These are phyloP conservation scores for Sphinx pinastri DNA, from an alignment of 2,888 invertebrate genomes.

Conservation along the genomic window DNA sequence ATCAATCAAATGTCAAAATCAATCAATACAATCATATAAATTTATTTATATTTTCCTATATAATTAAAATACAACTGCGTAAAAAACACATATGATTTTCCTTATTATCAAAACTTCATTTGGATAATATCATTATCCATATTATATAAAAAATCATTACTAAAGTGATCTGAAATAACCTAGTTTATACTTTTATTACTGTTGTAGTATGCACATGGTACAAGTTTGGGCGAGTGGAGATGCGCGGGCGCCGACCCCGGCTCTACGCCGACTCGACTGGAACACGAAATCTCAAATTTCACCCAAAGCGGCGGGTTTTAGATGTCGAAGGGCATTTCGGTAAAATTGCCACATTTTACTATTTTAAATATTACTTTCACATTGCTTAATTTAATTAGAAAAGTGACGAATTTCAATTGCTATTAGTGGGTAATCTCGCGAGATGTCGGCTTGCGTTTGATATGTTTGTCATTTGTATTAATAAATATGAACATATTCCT, in stretches of 20 bases:
- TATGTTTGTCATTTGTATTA: no score
- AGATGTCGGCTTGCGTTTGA: background rate
- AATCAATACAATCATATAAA: no score
- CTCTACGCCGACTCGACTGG: slow-evolving; percentile 27
- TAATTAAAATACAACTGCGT: no score
- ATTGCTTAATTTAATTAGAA: background rate
- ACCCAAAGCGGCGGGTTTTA: slow-evolving; percentile 39
- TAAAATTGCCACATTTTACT: slow-evolving; percentile 7
- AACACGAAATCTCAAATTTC: slow-evolving; percentile 38
- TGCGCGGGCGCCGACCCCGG: slow-evolving; percentile 58
- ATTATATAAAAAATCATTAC: background rate
- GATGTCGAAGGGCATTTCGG: slow-evolving; percentile 19
- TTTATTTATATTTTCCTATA: no score
- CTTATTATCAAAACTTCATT: no score
- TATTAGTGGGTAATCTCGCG: background rate
- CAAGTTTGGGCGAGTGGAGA: slow-evolving; percentile 30
- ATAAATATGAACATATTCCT: no score
- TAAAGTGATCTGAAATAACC: no score
- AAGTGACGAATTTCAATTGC: background rate
- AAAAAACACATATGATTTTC: no score
- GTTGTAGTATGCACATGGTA: background rate
- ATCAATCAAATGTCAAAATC: no score
- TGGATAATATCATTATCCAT: no score
- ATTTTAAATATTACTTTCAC: slow-evolving; percentile 3
- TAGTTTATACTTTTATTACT: background rate